A percentile compares a stretch with the other conserved stretches of the same genome.
Evolutionary conservation across 2,797 vertebrate genomes (phyloP).

Genomic region (Paedocypris micromegethes): DNA sequence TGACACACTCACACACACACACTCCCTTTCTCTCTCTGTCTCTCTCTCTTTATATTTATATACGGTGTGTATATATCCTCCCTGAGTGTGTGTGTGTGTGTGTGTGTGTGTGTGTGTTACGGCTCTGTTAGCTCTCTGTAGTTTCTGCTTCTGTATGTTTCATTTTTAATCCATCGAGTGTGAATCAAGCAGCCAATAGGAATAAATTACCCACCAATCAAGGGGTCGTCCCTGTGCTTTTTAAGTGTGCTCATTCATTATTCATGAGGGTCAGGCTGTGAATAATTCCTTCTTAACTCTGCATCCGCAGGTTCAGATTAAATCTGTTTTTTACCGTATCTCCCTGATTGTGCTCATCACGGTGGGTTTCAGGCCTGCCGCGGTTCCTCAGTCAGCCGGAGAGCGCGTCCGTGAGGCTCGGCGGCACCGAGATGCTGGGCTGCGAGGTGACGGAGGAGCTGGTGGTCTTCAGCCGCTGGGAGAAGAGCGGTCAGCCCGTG

Average conservation of each 20-base stretch:
- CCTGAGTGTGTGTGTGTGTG: too few species aligned
- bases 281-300: background rate
- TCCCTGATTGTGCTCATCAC: background rate
- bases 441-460: constrained; percentile 86
- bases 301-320: background rate
- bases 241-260: background rate
- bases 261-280: background rate
- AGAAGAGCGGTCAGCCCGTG: constrained; percentile 74
- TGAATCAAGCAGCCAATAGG: too few species aligned
- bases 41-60: too few species aligned
- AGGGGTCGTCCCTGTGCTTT: too few species aligned
- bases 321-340: background rate
- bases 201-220: too few species aligned
- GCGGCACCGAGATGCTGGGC: constrained; percentile 75
- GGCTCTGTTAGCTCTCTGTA: too few species aligned
- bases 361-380: constrained; percentile 72
- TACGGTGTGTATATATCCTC: too few species aligned
- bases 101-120: too few species aligned
- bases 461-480: constrained; percentile 82
- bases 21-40: too few species aligned
- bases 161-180: too few species aligned
- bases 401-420: constrained; percentile 60
- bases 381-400: constrained; percentile 83
- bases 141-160: too few species aligned
- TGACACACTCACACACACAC: background rate